These are phyloP conservation scores for Callionymus lyra DNA, from an alignment of 2,113 vertebrate genomes.

Conservation along the genomic window DNA sequence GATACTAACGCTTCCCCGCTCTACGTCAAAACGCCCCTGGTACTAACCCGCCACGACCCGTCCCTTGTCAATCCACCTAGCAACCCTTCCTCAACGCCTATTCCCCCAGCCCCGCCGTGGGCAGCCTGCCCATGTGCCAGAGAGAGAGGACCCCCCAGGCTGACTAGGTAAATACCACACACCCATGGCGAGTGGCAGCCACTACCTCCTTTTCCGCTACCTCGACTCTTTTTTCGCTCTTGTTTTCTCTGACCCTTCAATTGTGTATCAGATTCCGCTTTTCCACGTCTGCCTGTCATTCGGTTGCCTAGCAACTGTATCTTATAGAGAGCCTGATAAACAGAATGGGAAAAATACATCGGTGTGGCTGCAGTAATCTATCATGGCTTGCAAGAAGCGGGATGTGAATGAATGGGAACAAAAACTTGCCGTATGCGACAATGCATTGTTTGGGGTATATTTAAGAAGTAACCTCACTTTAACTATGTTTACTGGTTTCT, in stretches of 20 bases:
- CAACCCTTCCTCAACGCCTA: constrained; percentile 62
- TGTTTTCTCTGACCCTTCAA: constrained; percentile 36
- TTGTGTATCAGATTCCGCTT: constrained; percentile 54
- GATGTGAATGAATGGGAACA: too few species aligned
- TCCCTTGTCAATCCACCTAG: constrained; percentile 69
- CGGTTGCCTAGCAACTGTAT: constrained; percentile 61
- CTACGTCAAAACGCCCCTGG: constrained; percentile 72
- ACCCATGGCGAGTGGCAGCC: constrained; percentile 45
- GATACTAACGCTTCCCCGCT: constrained; percentile 68
- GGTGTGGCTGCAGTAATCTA: constrained; percentile 36
- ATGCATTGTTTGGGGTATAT: too few species aligned
- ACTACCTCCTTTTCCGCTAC: constrained; percentile 38
- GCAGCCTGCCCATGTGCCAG: constrained; percentile 76
- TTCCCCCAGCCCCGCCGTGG: constrained; percentile 68
- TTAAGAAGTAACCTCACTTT: too few species aligned
- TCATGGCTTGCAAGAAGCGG: constrained; percentile 15
- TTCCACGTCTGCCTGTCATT: constrained; percentile 40
- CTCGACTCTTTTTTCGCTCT: constrained; percentile 48
- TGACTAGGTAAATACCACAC: constrained; percentile 82
- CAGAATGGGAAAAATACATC: constrained; percentile 38
- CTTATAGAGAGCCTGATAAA: constrained; percentile 34
- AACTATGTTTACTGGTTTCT: too few species aligned
- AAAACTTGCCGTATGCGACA: too few species aligned
- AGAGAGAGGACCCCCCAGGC: constrained; percentile 79
- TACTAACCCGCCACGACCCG: constrained; percentile 72